phyloP scores from a whole-genome alignment of 2,888 invertebrate species.

The Macaria liturata region DNA sequence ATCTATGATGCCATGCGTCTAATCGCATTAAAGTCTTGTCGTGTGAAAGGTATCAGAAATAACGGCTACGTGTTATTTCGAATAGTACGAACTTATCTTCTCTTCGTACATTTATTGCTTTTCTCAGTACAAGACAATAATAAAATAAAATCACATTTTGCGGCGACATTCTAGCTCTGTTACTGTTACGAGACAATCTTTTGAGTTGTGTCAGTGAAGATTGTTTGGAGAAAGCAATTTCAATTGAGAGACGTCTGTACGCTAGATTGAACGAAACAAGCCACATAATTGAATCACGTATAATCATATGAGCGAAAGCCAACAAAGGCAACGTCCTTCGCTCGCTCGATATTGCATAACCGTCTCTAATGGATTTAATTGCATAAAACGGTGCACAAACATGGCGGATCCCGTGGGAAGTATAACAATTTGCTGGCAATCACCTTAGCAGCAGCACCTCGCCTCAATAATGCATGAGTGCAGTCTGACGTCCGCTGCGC shows the following conservation, averaged over 20 bases:
- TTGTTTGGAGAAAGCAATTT: constrained; percentile 10
- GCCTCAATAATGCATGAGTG: constrained; percentile 71
- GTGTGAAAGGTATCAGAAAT: background rate
- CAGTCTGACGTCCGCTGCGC: constrained; percentile 54
- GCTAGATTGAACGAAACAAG: background rate
- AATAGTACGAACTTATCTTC: no score
- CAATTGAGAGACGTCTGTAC: background rate
- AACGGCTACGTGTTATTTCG: no score
- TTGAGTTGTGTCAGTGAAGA: constrained; percentile 1
- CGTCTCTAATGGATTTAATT: constrained; percentile 34
- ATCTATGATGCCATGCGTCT: no score
- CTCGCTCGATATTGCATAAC: constrained; percentile 16
- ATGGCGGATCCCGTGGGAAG: constrained; percentile 64
- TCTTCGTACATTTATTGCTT: constrained; percentile 14
- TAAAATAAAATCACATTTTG: constrained; percentile 19
- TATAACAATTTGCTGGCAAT: constrained; percentile 66
- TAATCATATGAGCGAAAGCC: background rate
- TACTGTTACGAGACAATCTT: constrained; percentile 2
- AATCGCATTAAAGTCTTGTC: no score
- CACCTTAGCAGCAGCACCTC: constrained; percentile 53
- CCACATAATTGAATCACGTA: background rate
- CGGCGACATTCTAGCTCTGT: background rate
- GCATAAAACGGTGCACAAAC: constrained; percentile 43
- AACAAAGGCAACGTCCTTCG: constrained; percentile 11
- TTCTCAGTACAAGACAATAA: constrained; percentile 15